Evolutionary conservation across 2,113 vertebrate species (phyloP).

Genomic region (Neogale vison): DNA sequence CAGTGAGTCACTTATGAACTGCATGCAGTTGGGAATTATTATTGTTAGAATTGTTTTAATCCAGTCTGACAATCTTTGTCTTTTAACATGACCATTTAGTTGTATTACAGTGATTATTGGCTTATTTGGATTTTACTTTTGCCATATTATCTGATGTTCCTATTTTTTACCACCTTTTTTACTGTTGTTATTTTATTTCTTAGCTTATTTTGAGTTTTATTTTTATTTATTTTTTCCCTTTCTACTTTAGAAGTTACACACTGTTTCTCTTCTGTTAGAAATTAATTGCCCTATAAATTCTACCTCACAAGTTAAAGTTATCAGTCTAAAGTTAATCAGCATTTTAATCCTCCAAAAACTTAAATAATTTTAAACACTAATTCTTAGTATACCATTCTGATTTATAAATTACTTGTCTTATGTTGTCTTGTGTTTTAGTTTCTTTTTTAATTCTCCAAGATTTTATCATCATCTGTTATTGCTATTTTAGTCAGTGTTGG

Average conservation of each 20-base stretch:
- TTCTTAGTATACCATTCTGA: background rate
- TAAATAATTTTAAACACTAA: constrained; percentile 11
- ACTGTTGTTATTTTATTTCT: background rate
- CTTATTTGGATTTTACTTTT: background rate
- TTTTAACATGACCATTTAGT: background rate
- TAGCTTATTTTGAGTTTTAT: background rate
- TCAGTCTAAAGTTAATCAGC: background rate
- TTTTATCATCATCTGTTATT: background rate
- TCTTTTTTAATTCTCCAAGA: background rate
- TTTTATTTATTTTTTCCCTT: background rate
- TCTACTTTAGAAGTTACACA: background rate
- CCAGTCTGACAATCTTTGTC: background rate
- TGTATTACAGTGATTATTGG: constrained; percentile 7
- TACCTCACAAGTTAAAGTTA: background rate
- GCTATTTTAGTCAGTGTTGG: background rate
- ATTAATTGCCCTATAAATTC: background rate
- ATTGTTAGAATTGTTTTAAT: background rate
- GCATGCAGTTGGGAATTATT: background rate
- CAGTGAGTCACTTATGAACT: background rate
- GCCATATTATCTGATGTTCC: background rate
- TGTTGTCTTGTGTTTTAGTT: background rate
- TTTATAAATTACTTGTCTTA: background rate
- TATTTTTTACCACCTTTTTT: background rate
- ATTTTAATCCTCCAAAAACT: constrained; percentile 24
- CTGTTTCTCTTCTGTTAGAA: background rate